Evolutionary conservation across 2,888 invertebrate genomes (phyloP), one percentile per base, ranked within the genome.

Genomic region (Agrotis segetum): DNA sequence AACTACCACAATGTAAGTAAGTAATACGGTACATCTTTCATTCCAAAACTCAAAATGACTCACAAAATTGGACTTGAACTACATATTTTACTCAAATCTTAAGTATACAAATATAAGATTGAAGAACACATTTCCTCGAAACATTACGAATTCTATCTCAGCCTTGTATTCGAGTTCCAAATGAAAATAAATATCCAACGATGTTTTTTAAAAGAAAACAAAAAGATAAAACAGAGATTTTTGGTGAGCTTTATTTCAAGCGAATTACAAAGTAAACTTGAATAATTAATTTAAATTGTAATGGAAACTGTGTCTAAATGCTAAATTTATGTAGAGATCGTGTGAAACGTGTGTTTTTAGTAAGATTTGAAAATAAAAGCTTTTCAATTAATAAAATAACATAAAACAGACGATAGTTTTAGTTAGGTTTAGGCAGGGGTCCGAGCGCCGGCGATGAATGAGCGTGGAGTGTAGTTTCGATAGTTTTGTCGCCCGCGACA

Each of bases 221-320:
- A 72, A 64, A 81, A 24, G 17, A 11, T 65, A 67, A 34, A 44
- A 61, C 60, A 65, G 62, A 55, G 19, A 34, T 49, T 77, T 78
- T 82, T 4, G 24, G 65, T 62, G n/a, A 44, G 13, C 29, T 49
- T 53, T 46, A 64, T 61, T 67, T 21, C 50, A 40, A 61, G 19
- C 60, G 19, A 79, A 71, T 68, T 81, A 62, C 50, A 53, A 73
- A 19, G 67, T 62, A 74, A 60, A 77, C 56, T 47, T 63, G 55
- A 65, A 70, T 70, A 67, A 81, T 83, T 70, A 67, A 81, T 83
- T 70, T 63, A 81, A 77, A 77, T 64, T 52, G 58, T 73, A 80
- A 84, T 81, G 66, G 73, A 81, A 84, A 77, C 71, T 62, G 55
- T 71, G 53, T 50, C 24, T 70, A 21, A 64, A 74, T 67, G 60